phyloP scores from a whole-genome alignment of 2,113 vertebrate species.

The Chamaetylas fuelleborni region DNA sequence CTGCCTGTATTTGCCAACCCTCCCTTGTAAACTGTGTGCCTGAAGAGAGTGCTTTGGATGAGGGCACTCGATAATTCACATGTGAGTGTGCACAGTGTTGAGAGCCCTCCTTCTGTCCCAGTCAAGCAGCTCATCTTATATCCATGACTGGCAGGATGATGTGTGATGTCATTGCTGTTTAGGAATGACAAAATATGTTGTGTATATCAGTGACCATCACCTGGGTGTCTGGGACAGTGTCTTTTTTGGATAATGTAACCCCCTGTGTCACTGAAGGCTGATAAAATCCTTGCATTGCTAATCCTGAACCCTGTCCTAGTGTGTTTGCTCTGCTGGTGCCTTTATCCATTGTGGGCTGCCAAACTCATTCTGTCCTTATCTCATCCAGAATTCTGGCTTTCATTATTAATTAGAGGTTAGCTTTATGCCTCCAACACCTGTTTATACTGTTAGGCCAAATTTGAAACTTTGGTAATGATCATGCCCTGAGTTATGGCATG shows the following conservation, averaged over 20 bases:
- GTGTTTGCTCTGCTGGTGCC: background rate
- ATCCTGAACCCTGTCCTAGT: background rate
- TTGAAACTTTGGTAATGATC: background rate
- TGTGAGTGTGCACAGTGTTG: background rate
- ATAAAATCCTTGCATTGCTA: background rate
- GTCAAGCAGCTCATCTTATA: background rate
- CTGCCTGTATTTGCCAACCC: background rate
- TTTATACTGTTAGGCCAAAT: background rate
- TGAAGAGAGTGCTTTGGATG: background rate
- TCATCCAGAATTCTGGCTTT: background rate
- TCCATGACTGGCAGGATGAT: background rate
- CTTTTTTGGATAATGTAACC: background rate
- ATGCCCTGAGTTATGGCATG: background rate
- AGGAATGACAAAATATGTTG: background rate
- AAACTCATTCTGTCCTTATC: background rate
- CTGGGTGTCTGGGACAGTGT: background rate
- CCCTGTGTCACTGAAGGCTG: background rate
- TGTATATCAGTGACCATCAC: background rate
- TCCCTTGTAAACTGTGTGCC: background rate
- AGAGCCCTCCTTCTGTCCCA: background rate
- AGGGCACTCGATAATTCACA: background rate
- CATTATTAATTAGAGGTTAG: constrained; percentile 18
- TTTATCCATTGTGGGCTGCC: background rate
- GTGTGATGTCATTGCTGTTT: background rate
- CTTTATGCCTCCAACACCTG: background rate